Evolutionary conservation across 2,888 invertebrate genomes (phyloP).

Genomic region (Sympetrum striolatum): DNA sequence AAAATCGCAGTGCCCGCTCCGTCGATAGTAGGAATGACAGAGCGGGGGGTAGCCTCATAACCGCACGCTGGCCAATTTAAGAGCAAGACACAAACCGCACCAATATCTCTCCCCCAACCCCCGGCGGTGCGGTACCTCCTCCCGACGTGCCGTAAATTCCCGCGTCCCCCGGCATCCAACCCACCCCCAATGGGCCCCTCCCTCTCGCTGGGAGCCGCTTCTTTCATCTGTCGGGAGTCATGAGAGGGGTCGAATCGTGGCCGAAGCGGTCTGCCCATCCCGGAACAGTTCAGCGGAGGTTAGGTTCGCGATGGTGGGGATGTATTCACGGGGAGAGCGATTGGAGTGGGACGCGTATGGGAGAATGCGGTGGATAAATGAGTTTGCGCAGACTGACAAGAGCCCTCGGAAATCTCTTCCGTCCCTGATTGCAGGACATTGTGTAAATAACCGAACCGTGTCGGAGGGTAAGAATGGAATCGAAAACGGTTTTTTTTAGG

Average conservation of each 20-base stretch:
- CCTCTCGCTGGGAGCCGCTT: background rate
- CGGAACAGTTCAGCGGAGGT: background rate
- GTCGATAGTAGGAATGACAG: background rate
- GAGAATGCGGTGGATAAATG: background rate
- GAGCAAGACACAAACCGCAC: constrained; percentile 8
- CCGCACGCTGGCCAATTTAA: constrained; percentile 28
- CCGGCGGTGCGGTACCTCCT: background rate
- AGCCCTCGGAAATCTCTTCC: background rate
- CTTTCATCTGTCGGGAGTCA: constrained; percentile 29
- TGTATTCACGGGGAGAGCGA: background rate
- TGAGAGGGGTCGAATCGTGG: constrained; percentile 28
- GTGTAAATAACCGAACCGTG: background rate
- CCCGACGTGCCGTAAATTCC: background rate
- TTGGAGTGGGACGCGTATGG: background rate
- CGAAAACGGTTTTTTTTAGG: too few relatives aligned
- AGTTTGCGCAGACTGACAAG: background rate
- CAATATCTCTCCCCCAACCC: background rate
- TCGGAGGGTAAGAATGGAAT: too few relatives aligned
- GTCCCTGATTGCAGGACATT: background rate
- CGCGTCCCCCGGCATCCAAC: background rate
- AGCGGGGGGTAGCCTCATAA: background rate
- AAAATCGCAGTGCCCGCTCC: background rate
- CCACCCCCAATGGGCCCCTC: background rate
- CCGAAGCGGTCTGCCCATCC: background rate
- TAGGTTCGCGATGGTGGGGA: background rate